phyloP scores from a whole-genome alignment of 1,140 invertebrate genomes.

The Temnothorax curvispinosus region DNA sequence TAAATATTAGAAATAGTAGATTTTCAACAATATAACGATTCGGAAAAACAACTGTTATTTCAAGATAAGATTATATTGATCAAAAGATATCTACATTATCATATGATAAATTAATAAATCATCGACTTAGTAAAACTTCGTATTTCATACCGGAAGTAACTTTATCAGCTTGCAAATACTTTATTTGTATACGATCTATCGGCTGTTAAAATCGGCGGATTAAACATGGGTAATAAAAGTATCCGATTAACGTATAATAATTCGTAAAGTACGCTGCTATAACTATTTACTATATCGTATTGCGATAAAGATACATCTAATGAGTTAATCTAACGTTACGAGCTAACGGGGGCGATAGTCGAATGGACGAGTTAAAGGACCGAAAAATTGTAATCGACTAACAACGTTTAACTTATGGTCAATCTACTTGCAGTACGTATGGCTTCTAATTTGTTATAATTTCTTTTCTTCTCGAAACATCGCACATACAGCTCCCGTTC shows the following conservation, averaged over 20 bases:
- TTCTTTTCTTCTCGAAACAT: slow-evolving; percentile 4
- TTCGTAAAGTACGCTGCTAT: slow-evolving; percentile 14
- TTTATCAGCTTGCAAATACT: neutral
- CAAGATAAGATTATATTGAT: slow-evolving; percentile 17
- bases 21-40: neutral
- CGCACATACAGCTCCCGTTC: neutral
- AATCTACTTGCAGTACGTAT: slow-evolving; percentile 8
- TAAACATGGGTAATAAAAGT: slow-evolving; percentile 20
- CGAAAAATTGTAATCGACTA: neutral
- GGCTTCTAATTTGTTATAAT: slow-evolving; percentile 9
- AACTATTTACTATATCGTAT: slow-evolving; percentile 30
- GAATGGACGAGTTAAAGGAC: slow-evolving; percentile 31
- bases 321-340: slow-evolving; percentile 36
- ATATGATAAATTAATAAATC: slow-evolving; percentile 19
- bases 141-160: neutral
- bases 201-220: neutral
- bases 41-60: slow-evolving; percentile 3
- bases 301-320: slow-evolving; percentile 31
- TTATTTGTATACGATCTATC: neutral
- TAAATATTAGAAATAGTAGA: neutral
- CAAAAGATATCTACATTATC: slow-evolving; percentile 51
- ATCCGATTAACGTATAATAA: slow-evolving; percentile 22
- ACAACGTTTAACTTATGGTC: neutral
- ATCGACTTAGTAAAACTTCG: neutral
- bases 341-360: slow-evolving; percentile 11